Conservation (phyloP, 2,888 invertebrate genomes). For the Synanthedon myopaeformis region DNA sequence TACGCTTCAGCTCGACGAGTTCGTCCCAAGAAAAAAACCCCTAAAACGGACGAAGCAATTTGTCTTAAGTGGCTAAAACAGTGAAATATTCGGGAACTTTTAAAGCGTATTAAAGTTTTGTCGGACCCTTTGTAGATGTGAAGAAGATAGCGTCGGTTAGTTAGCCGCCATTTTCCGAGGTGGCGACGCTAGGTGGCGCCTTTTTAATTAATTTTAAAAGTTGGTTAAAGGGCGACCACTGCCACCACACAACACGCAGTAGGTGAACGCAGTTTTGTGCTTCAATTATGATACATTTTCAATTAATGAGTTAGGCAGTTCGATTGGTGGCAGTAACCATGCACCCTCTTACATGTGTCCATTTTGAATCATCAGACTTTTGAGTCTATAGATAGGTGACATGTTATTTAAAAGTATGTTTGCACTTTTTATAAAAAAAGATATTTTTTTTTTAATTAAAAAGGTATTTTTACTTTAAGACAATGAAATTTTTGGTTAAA, state of each 20-base stretch:
- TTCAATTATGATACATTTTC: neutral
- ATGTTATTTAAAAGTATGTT: too few species aligned
- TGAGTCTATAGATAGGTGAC: too few species aligned
- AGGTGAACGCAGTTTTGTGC: neutral
- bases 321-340: too few species aligned
- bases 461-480: too few species aligned
- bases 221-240: slow-evolving; percentile 6
- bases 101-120: slow-evolving; percentile 51
- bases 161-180: slow-evolving; percentile 6
- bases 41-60: slow-evolving; percentile 41
- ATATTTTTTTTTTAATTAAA: too few species aligned
- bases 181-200: slow-evolving; percentile 27
- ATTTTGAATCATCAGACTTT: too few species aligned
- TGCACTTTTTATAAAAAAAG: too few species aligned
- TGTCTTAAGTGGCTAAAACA: slow-evolving; percentile 58
- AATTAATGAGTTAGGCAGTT: too few species aligned
- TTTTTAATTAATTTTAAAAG: slow-evolving; percentile 55
- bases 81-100: slow-evolving; percentile 60
- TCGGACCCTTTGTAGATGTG: slow-evolving; percentile 29
- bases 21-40: slow-evolving; percentile 29
- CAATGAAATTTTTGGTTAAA: too few species aligned
- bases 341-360: too few species aligned
- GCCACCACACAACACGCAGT: neutral
- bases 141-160: slow-evolving; percentile 20
- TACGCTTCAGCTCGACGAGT: slow-evolving; percentile 18